Evolutionary conservation across 2,888 invertebrate genomes (phyloP).

Genomic region (Stomorhina lunata): DNA sequence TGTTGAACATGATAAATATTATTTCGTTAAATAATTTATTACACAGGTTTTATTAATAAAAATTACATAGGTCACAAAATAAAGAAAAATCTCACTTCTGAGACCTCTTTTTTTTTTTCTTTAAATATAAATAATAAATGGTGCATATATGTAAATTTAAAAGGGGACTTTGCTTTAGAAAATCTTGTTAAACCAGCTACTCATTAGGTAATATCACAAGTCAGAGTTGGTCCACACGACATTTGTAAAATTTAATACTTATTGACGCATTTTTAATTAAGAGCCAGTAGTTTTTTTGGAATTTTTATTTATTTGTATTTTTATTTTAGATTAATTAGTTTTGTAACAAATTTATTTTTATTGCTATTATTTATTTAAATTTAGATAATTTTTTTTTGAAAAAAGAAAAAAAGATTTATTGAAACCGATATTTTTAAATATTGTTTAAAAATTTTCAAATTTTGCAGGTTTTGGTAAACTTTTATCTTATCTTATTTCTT

Average conservation of each 20-base stretch:
- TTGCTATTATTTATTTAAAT: background rate
- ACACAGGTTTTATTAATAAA: conserved; percentile 11
- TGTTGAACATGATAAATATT: conserved; percentile 59
- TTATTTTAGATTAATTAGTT: conserved; percentile 14
- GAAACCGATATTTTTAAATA: too few species aligned
- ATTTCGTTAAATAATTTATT: conserved; percentile 55
- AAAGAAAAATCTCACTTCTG: background rate
- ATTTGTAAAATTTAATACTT: conserved; percentile 22
- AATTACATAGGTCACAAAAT: background rate
- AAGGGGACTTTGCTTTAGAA: background rate
- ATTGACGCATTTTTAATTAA: conserved; percentile 49
- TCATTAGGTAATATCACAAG: background rate
- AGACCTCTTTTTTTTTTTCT: background rate
- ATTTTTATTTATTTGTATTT: background rate
- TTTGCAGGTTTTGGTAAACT: too few species aligned
- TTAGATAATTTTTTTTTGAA: background rate
- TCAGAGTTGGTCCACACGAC: background rate
- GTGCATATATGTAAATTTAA: background rate
- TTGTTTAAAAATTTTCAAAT: too few species aligned
- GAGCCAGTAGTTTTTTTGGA: background rate
- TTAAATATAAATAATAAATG: background rate
- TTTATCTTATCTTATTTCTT: too few species aligned
- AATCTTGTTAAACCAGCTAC: conserved; percentile 19
- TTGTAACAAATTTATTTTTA: background rate
- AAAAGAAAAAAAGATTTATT: too few species aligned